Base-by-base conservation (phyloP, 2,113 vertebrate species). In the Euleptes europaea region DNA sequence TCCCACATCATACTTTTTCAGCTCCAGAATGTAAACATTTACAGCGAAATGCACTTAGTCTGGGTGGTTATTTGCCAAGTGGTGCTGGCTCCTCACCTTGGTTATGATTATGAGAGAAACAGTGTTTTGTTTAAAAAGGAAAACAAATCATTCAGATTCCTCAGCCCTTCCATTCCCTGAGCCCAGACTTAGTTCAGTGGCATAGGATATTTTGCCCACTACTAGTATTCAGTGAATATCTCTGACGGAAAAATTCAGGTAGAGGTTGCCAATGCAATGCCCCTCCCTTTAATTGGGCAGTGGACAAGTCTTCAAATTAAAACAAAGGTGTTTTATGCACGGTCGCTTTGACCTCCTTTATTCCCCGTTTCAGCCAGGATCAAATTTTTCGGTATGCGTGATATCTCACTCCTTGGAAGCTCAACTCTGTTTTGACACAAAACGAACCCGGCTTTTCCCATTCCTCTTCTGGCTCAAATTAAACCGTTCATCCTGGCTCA, bases 11-110 rank as follows among this genome's bases (percentile, higher is more conserved):
- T 66, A 65, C 60, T 49, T 84, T 87, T 83, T 90, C 86, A 87
- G 84, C 6, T 0, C 54, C 8, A 0, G 73, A 91, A 69, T 85
- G 88, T 93, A 92, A 94, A 94, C 89, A 94, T 90, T 90, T 90
- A 85, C 77, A 65, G 66, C 9, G 77, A 87, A 90, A 81, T 81
- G 88, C 84, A 85, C 89, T 93, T 90, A 89, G 82, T 5, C 67
- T 60, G 42, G 83, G 80, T 31, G 44, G 31, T 76, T 69, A 80
- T 88, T 84, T 92, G 91, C 87, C 91, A 94, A 89, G 82, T 60
- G 38, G 70, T 84, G 42, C 35, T 91, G 87, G 80, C 88, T 93
- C 87, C 83, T 77, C 71, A 86, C 44, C 69, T 93, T 84, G 28
- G 0, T 80, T 90, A 78, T 44, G 87, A 76, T 84, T 84, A 76